Percentiles rank a stretch among this genome's conserved stretches.
phyloP scores from a whole-genome alignment of 2,797 vertebrate genomes.

The Mareca strepera region DNA sequence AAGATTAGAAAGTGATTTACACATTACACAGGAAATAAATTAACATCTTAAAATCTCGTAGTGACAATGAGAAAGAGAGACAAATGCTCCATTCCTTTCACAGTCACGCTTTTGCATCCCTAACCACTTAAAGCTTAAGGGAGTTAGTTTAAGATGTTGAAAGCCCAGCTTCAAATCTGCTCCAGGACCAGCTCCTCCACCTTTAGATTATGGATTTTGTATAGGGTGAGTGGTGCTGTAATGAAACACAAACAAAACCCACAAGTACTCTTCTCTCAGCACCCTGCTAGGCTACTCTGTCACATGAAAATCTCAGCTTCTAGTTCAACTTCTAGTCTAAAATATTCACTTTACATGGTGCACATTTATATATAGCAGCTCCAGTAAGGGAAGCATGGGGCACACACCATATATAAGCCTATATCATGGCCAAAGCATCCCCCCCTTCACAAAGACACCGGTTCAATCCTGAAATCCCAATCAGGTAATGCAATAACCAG shows the following conservation, averaged over 20 bases:
- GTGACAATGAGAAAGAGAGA: not conserved
- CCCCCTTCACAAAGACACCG: not conserved
- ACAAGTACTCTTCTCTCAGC: not conserved
- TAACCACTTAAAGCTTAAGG: not conserved
- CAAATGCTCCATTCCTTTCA: not conserved
- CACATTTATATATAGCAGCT: not conserved
- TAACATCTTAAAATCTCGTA: not conserved
- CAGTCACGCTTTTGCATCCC: not conserved
- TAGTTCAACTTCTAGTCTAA: not conserved
- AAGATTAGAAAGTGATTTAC: not conserved
- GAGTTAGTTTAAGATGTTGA: not conserved
- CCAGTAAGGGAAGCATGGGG: not conserved
- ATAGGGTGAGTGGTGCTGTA: not conserved
- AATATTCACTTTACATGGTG: not conserved
- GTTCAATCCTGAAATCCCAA: not conserved
- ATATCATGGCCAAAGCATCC: not conserved
- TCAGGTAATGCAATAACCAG: not conserved
- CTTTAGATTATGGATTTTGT: not conserved
- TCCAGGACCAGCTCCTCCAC: not conserved
- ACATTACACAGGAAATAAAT: not conserved
- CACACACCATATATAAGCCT: not conserved
- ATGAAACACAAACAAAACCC: not conserved
- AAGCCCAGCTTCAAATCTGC: not conserved
- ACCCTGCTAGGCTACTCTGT: not conserved
- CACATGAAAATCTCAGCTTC: not conserved